Conservation (phyloP, 2,888 invertebrate genomes). For the Mythimna impura region DNA sequence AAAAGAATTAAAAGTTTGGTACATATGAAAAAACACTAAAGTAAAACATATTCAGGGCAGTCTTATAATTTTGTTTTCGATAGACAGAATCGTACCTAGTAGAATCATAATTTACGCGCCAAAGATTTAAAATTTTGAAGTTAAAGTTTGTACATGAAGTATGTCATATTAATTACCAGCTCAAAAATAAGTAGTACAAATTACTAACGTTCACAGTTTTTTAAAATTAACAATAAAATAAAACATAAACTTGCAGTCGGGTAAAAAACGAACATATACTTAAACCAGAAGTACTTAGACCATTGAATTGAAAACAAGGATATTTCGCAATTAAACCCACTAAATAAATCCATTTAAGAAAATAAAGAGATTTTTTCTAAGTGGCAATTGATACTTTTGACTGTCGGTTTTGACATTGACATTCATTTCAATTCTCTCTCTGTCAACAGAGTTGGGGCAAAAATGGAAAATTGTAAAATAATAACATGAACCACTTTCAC, state of each 20-base stretch:
- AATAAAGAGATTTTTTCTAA: conserved; percentile 14
- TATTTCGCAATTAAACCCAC: too few species aligned
- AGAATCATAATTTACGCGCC: conserved; percentile 44
- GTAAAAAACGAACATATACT: not conserved
- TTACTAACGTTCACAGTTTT: not conserved
- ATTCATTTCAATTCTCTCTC: conserved; percentile 20
- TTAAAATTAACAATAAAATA: too few species aligned
- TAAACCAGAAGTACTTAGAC: not conserved
- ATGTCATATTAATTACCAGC: conserved; percentile 26
- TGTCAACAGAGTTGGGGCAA: conserved; percentile 43
- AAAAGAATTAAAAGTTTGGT: not conserved
- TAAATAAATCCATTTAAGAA: too few species aligned
- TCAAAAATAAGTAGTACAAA: not conserved
- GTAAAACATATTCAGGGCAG: too few species aligned
- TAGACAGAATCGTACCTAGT: not conserved
- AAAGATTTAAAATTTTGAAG: conserved; percentile 21
- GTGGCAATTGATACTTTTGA: conserved; percentile 33
- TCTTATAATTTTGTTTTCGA: not conserved
- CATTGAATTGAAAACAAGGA: not conserved
- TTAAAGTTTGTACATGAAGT: not conserved
- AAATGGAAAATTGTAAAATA: conserved; percentile 76
- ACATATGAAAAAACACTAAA: not conserved
- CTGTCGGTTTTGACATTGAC: conserved; percentile 39
- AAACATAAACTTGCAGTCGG: too few species aligned
- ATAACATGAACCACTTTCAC: conserved; percentile 72